Evolutionary conservation across 2,113 vertebrate species (phyloP), one percentile per base, ranked within the genome.

Genomic region (Pogona vitticeps): DNA sequence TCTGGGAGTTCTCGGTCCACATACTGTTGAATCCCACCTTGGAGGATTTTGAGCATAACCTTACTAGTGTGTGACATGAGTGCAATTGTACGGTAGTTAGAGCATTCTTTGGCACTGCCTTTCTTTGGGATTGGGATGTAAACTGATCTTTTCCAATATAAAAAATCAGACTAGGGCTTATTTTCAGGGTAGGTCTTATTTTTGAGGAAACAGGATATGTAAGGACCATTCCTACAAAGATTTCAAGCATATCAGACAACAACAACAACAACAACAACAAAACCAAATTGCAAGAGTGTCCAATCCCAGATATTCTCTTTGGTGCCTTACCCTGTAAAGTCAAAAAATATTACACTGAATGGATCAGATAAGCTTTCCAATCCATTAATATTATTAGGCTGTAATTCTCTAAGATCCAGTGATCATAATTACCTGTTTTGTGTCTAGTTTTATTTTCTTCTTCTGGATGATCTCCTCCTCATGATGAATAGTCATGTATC

Each of bases 401-500:
- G 23, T 36, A 52, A 9, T 71, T 72, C 20, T 28, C 31, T 72
- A 12, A 73, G 26, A n/a, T 42, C 58, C 75, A 42, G 40, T 56
- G n/a, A 40, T 15, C 63, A 38, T 2, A 9, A 61, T 95, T 93
- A 97, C 96, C 96, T 96, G 95, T 83, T 96, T 95, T 3, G 88
- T 91, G 38, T 96, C 96, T 92, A 96, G 92, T 85, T 86, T 96
- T 94, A 96, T 95, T 91, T 63, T 95, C 88, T 97, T 97, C 73
- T 95, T 96, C 10, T 88, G 92, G 14, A 91, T 93, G 8, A 94
- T 87, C 52, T 96, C 94, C 80, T 97, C 98, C 42, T 98, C 96
- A 18, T 96, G 96, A 84, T 97, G 97, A 83, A 97, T 97, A 85
- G 96, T 96, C 92, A 98, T 94, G 91, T 98, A 99, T 38, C 98